Percentiles rank a stretch among this genome's conserved stretches.
These are phyloP conservation scores for Pomatorhinus ruficollis DNA, from an alignment of 2,113 vertebrate species.

Conservation along the genomic window DNA sequence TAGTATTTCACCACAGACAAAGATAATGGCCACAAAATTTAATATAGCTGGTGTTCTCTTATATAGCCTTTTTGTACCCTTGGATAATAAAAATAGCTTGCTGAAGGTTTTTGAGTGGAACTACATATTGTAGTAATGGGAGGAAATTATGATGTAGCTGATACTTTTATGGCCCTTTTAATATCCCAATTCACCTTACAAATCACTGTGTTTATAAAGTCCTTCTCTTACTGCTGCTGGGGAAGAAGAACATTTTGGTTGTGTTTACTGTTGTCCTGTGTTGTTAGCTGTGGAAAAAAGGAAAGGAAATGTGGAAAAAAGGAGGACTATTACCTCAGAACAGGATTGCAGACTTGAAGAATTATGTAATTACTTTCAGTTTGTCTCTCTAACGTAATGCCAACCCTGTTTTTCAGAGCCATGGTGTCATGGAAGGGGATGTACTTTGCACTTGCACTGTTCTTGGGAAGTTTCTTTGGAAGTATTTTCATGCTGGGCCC, in stretches of 20 bases:
- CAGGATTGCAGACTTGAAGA: neutral
- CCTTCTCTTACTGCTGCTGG: neutral
- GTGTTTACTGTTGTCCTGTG: neutral
- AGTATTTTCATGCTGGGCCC: constrained; percentile 94
- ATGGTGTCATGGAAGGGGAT: constrained; percentile 90
- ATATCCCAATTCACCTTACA: neutral
- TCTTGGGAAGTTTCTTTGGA: constrained; percentile 92
- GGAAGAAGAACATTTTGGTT: neutral
- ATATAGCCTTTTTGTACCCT: neutral
- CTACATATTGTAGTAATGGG: neutral
- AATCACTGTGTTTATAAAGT: neutral
- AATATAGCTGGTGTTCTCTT: neutral
- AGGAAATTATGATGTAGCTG: neutral
- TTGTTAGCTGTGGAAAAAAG: neutral
- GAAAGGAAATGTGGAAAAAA: neutral
- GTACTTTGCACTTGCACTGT: constrained; percentile 88
- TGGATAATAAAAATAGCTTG: neutral
- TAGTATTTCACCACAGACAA: neutral
- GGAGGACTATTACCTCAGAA: neutral
- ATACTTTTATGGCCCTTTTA: neutral
- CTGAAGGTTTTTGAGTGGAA: neutral
- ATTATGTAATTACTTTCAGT: neutral
- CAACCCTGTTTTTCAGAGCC: constrained; percentile 78
- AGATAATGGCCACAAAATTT: neutral
- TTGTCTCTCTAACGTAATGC: neutral